Evolutionary conservation across 92 coral and sea anemone species (phyloP).

Genomic region (Paragorgia papillata): DNA sequence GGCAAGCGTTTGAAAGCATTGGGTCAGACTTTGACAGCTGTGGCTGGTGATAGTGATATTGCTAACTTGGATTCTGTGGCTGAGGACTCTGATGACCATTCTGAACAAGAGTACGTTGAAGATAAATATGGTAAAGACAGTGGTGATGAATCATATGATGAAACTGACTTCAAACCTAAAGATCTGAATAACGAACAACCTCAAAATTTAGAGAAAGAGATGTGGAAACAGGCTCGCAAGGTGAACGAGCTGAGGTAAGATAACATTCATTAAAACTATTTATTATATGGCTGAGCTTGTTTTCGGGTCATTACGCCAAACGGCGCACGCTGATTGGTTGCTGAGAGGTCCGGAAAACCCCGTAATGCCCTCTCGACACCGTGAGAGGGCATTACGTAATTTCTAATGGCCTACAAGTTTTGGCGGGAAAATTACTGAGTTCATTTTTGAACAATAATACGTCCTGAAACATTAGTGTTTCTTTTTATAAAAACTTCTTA

Average conservation of each 20-base stretch:
- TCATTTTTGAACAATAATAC: too few species aligned
- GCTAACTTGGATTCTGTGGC: slow-evolving; percentile 97
- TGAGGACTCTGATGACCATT: slow-evolving; percentile 47
- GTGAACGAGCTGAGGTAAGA: slow-evolving; percentile 90
- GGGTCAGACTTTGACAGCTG: slow-evolving; percentile 90
- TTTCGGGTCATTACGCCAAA: too few species aligned
- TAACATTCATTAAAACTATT: too few species aligned
- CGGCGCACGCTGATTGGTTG: too few species aligned
- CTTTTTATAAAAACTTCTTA: too few species aligned
- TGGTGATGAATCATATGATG: slow-evolving; percentile 40
- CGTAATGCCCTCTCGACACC: too few species aligned
- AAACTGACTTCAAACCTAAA: slow-evolving; percentile 37
- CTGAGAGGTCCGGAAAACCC: too few species aligned
- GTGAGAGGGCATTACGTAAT: too few species aligned
- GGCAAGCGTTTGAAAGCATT: slow-evolving; percentile 90
- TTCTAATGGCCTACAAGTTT: too few species aligned
- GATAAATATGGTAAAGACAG: slow-evolving; percentile 64
- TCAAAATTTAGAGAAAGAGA: slow-evolving; percentile 81
- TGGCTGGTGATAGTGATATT: slow-evolving; percentile 91
- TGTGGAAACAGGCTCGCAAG: slow-evolving; percentile 96
- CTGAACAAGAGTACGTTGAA: slow-evolving; percentile 31
- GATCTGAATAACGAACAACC: slow-evolving; percentile 66
- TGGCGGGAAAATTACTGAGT: too few species aligned
- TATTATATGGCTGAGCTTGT: too few species aligned
- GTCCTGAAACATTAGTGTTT: too few species aligned